Evolutionary conservation across 2,888 invertebrate species (phyloP), one percentile per base, ranked within the genome.

Genomic region (Proisotoma minuta): DNA sequence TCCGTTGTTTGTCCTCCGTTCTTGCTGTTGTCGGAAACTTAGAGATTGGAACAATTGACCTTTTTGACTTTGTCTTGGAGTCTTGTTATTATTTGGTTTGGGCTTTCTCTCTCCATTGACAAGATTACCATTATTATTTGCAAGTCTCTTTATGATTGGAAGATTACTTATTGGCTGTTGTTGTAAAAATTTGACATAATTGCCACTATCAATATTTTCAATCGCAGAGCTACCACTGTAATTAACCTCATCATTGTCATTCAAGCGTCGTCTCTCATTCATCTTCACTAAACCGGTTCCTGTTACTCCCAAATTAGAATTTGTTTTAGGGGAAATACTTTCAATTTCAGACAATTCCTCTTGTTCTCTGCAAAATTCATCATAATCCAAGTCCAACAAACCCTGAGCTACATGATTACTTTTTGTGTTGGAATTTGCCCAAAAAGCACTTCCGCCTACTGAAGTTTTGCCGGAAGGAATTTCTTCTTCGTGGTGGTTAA

Each of bases 401-500:
- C n/a, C n/a, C n/a, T n/a, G n/a, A n/a, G n/a, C n/a, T n/a, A n/a
- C n/a, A n/a, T n/a, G n/a, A n/a, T n/a, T n/a, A n/a, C n/a, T n/a
- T n/a, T n/a, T n/a, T n/a, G 57, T 60, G 34, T 59, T 68, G 61
- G 58, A 52, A 57, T 61, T 54, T 49, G 57, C 58, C 68, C 68
- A 65, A 68, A 59, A 56, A 43, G 63, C 54, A 68, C 65, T 68
- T 68, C 65, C 68, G 68, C 65, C 52, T n/a, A n/a, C n/a, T n/a
- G 49, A 52, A 5, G 27, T 52, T 26, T n/a, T 26, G 22, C 26
- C 15, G 27, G 24, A 8, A 24, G 8, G 3, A 15, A 5, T 49
- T 24, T 47, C 5, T 20, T 47, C 5, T 47, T 49, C 24, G 49
- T 22, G 20, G 49, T 49, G 20, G 49, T 23, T 22, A n/a, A n/a